These are phyloP conservation scores for Strix aluco DNA, from an alignment of 2,113 vertebrate genomes.

Conservation along the genomic window DNA sequence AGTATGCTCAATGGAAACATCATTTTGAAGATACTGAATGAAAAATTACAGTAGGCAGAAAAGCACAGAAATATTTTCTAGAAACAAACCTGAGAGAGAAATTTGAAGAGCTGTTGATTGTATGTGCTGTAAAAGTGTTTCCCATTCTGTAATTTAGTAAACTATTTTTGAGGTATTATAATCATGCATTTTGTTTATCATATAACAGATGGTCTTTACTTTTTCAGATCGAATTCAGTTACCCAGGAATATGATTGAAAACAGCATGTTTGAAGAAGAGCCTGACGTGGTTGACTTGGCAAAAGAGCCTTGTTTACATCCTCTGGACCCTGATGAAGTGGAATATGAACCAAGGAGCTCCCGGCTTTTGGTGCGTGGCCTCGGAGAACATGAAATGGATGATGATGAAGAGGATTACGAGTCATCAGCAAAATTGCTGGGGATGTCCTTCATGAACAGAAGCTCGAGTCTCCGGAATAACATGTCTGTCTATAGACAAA, in stretches of 20 bases:
- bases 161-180: not conserved
- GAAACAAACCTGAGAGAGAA: not conserved
- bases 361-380: constrained; percentile 90
- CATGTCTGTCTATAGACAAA: constrained; percentile 80
- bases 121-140: not conserved
- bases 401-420: constrained; percentile 96
- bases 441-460: constrained; percentile 98
- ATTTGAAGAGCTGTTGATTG: not conserved
- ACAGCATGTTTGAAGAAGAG: constrained; percentile 99
- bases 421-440: constrained; percentile 93
- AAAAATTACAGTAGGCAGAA: not conserved
- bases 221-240: constrained; percentile 84
- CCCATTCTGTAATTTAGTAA: not conserved
- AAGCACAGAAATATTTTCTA: not conserved
- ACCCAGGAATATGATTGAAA: constrained; percentile 99
- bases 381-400: constrained; percentile 92
- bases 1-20: not conserved
- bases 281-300: constrained; percentile 95
- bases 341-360: constrained; percentile 92
- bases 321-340: constrained; percentile 92
- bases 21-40: not conserved
- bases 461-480: constrained; percentile 82
- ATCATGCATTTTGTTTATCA: not conserved
- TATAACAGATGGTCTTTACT: not conserved
- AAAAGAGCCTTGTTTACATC: constrained; percentile 88